Evolutionary conservation across 2,888 invertebrate genomes (phyloP).

Genomic region (Eulithis prunata): DNA sequence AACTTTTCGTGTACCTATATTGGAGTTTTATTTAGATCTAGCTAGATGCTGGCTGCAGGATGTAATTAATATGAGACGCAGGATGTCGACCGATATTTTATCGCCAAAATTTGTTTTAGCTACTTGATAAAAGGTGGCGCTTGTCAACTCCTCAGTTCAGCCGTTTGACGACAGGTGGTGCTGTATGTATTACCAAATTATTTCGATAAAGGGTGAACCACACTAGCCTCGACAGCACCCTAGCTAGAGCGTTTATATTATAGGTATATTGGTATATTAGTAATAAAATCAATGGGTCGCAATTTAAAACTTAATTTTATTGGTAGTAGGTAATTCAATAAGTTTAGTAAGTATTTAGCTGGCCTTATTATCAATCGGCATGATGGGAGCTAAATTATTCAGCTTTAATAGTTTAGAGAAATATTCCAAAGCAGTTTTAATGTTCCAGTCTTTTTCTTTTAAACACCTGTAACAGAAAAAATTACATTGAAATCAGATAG

Average conservation of each 20-base stretch:
- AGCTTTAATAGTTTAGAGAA: conserved; percentile 62
- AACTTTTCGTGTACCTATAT: conserved; percentile 10
- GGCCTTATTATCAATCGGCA: conserved; percentile 10
- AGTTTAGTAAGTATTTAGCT: background rate
- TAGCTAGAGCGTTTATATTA: too few relatives aligned
- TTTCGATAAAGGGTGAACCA: background rate
- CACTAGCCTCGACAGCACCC: background rate
- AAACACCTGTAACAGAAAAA: conserved; percentile 82
- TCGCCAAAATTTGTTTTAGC: too few relatives aligned
- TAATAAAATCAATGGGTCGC: too few relatives aligned
- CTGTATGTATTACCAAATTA: background rate
- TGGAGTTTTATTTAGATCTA: background rate
- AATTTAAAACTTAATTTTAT: background rate
- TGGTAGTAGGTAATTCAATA: background rate
- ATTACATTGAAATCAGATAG: too few relatives aligned
- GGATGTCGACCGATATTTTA: too few relatives aligned
- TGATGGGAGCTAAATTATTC: conserved; percentile 54
- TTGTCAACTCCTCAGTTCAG: too few relatives aligned
- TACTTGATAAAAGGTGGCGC: too few relatives aligned
- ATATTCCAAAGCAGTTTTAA: conserved; percentile 68
- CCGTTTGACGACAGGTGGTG: too few relatives aligned
- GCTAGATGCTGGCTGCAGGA: background rate
- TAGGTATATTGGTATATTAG: too few relatives aligned
- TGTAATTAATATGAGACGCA: too few relatives aligned
- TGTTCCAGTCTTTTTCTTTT: conserved; percentile 86